Evolutionary conservation across 2,888 invertebrate species (phyloP), one percentile per base, ranked within the genome.

Genomic region (Leucoma salicis): DNA sequence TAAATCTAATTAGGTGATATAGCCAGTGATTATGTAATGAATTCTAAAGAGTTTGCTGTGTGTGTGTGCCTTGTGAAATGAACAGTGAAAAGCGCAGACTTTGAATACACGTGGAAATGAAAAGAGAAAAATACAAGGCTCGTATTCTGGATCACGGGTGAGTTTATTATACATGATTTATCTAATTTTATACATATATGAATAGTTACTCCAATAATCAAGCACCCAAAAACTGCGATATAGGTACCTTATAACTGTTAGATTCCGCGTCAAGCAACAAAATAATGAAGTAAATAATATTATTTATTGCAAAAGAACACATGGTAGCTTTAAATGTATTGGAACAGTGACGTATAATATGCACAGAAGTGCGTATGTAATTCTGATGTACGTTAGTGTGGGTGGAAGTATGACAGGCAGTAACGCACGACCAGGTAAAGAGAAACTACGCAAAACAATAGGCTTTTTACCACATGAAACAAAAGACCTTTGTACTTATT

Each of bases 41-140:
- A 49, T 66, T 47, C 53, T 58, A 57, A 49, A 48, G 55, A 63
- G 61, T n/a, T n/a, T 56, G 64, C 58, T 55, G 48, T 36, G 57
- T 57, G 66, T 42, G 42, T 46, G 51, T 53, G 59, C 44, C 62
- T 73, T 75, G 79, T 82, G 80, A 74, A 71, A 83, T 78, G 78
- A 72, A 70, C 74, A 71, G 79, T 82, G 77, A 69, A 74, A 71
- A 53, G 45, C 53, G 56, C 31, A 57, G 57, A 69, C 62, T 44
- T 59, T 69, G 53, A 55, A 63, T 60, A 70, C 73, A 70, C 74
- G 77, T 80, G 82, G 88, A 86, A 78, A 89, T 88, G 88, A 87
- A 88, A 88, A 89, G 86, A 78, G 88, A 87, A 88, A 89, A 89
- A 80, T 87, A 87, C 68, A 88, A 86, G 84, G 70, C 63, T 63